Percentiles rank a stretch among this genome's conserved stretches.
These are phyloP conservation scores for Hypercompe scribonia DNA, from an alignment of 2,888 invertebrate species.

Conservation along the genomic window DNA sequence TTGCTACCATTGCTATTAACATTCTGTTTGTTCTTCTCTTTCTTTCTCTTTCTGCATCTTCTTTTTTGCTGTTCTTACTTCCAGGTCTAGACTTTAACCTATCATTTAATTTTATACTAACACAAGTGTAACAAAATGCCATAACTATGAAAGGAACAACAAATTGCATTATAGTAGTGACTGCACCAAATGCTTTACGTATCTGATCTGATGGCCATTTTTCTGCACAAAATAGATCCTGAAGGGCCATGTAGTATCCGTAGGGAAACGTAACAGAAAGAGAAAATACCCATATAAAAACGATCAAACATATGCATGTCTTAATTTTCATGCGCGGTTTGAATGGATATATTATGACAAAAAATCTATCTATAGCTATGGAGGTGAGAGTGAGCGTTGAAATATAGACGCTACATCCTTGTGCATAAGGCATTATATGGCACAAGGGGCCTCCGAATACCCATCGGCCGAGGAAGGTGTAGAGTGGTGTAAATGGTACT, in stretches of 20 bases:
- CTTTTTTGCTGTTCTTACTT: constrained; percentile 90
- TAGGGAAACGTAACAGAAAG: constrained; percentile 93
- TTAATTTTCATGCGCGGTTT: constrained; percentile 92
- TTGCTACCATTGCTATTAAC: constrained; percentile 96
- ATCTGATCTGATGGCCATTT: constrained; percentile 92
- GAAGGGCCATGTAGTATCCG: constrained; percentile 91
- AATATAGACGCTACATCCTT: constrained; percentile 95
- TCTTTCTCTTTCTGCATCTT: constrained; percentile 92
- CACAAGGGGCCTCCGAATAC: constrained; percentile 93
- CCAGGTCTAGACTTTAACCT: constrained; percentile 92
- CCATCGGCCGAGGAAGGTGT: constrained; percentile 94
- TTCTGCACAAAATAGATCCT: constrained; percentile 88
- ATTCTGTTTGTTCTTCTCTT: constrained; percentile 94
- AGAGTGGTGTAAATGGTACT: constrained; percentile 96
- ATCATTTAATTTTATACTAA: constrained; percentile 91
- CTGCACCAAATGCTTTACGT: constrained; percentile 90
- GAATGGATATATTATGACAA: constrained; percentile 96
- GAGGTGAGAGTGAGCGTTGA: constrained; percentile 95
- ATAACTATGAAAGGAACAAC: constrained; percentile 95
- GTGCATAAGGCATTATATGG: constrained; percentile 94
- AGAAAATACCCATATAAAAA: constrained; percentile 93
- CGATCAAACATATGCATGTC: constrained; percentile 91
- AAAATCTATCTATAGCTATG: constrained; percentile 96
- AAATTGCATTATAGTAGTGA: constrained; percentile 94
- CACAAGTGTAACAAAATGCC: constrained; percentile 94